These are phyloP conservation scores for Macrosoma leucophasiata DNA, from an alignment of 2,888 invertebrate species.

Conservation along the genomic window DNA sequence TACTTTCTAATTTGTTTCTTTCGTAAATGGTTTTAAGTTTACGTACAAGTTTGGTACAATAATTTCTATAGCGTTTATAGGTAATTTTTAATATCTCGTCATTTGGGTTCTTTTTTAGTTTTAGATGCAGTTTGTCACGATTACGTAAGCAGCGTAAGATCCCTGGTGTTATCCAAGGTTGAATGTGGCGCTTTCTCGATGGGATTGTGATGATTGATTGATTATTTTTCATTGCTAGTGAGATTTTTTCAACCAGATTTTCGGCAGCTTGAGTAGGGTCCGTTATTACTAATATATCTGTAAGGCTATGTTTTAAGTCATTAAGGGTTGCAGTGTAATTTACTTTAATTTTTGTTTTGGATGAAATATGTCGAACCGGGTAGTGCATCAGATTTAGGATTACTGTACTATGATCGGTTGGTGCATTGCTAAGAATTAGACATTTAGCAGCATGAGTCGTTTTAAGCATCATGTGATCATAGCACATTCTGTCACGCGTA, in stretches of 20 bases:
- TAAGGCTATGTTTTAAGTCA: neutral
- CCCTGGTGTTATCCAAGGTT: neutral
- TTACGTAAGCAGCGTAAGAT: neutral
- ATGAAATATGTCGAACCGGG: too few relatives aligned
- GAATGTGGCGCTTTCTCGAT: neutral
- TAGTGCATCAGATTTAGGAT: neutral
- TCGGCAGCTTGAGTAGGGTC: neutral
- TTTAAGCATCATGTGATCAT: conserved; percentile 1
- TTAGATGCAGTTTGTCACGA: neutral
- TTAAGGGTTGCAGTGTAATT: neutral
- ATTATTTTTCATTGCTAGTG: neutral
- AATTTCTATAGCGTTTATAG: too few relatives aligned
- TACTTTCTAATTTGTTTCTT: too few relatives aligned
- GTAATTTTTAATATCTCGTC: too few relatives aligned
- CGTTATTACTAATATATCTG: neutral
- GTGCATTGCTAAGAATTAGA: neutral
- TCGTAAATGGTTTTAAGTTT: too few relatives aligned
- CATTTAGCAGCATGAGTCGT: neutral
- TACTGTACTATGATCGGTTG: neutral
- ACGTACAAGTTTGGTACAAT: too few relatives aligned
- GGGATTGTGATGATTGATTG: neutral
- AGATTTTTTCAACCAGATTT: neutral
- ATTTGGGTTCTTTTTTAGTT: too few relatives aligned
- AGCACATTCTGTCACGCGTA: neutral
- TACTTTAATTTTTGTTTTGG: too few relatives aligned